Evolutionary conservation across 2,888 invertebrate genomes (phyloP).

Genomic region (Xylocampa areola): DNA sequence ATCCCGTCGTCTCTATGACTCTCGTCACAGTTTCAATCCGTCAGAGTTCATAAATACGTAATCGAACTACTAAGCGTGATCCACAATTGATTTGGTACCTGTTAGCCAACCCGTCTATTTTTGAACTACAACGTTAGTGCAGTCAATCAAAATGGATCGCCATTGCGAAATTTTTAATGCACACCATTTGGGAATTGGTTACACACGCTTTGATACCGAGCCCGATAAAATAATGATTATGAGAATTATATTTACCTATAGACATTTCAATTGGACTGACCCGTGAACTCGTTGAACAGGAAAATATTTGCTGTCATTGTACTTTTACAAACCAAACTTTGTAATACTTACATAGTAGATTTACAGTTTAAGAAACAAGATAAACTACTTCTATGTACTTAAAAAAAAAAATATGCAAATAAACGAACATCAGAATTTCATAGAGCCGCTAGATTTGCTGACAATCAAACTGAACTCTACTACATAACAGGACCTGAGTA

Average conservation of each 20-base stretch:
- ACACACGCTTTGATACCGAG: slow-evolving; percentile 29
- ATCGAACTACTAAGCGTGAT: slow-evolving; percentile 42
- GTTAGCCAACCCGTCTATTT: slow-evolving; percentile 67
- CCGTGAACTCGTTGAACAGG: slow-evolving; percentile 15
- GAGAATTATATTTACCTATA: slow-evolving; percentile 15
- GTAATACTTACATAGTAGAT: too few species aligned
- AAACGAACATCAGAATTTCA: too few species aligned
- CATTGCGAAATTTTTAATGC: slow-evolving; percentile 69
- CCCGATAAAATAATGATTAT: slow-evolving; percentile 14
- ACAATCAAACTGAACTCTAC: too few species aligned
- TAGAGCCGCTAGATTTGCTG: too few species aligned
- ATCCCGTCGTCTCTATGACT: slow-evolving; percentile 16
- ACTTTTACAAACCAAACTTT: not conserved
- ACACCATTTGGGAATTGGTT: slow-evolving; percentile 28
- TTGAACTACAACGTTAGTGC: slow-evolving; percentile 53
- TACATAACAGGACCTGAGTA: too few species aligned
- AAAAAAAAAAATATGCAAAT: too few species aligned
- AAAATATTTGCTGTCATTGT: not conserved
- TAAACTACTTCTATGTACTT: too few species aligned
- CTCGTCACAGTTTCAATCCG: slow-evolving; percentile 29
- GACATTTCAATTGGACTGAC: slow-evolving; percentile 32
- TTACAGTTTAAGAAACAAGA: too few species aligned
- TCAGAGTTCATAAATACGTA: slow-evolving; percentile 41
- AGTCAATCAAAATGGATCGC: slow-evolving; percentile 60
- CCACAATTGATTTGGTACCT: slow-evolving; percentile 59